Conservation (phyloP, 2,113 vertebrate genomes). For the Tinamus guttatus region DNA sequence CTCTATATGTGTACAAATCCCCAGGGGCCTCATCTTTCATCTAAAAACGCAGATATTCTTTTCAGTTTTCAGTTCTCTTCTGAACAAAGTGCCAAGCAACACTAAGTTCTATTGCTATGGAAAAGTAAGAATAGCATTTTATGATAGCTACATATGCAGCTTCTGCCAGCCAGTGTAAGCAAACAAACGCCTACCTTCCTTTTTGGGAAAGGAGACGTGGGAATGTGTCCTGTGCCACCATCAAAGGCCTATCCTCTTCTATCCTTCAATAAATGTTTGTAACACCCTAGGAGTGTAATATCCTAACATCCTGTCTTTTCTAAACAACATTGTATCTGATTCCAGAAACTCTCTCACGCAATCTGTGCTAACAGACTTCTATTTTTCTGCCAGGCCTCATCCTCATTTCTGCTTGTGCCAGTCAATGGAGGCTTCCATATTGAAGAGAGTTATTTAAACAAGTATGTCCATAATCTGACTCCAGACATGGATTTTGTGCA, state of each 20-base stretch:
- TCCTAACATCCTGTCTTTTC: not conserved
- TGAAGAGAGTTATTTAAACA: not conserved
- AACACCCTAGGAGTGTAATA: not conserved
- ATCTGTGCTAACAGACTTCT: not conserved
- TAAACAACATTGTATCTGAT: not conserved
- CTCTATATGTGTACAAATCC: not conserved
- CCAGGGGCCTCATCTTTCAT: not conserved
- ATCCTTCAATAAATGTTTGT: not conserved
- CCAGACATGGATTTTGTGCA: not conserved
- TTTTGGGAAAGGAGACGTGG: not conserved
- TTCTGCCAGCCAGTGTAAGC: not conserved
- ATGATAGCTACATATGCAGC: not conserved
- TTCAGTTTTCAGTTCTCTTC: not conserved
- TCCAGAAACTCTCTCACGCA: not conserved
- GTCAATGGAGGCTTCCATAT: not conserved
- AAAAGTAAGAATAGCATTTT: not conserved
- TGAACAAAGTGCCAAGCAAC: not conserved
- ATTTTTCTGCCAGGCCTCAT: not conserved
- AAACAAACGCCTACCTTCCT: not conserved
- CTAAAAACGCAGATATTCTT: not conserved
- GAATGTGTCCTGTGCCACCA: not conserved
- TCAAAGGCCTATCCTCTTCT: not conserved
- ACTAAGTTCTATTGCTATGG: too few species aligned
- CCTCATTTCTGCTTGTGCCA: not conserved
- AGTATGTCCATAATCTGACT: not conserved